Base-by-base conservation (phyloP, 2,797 vertebrate genomes). In the Coracias cyanogaster region DNA sequence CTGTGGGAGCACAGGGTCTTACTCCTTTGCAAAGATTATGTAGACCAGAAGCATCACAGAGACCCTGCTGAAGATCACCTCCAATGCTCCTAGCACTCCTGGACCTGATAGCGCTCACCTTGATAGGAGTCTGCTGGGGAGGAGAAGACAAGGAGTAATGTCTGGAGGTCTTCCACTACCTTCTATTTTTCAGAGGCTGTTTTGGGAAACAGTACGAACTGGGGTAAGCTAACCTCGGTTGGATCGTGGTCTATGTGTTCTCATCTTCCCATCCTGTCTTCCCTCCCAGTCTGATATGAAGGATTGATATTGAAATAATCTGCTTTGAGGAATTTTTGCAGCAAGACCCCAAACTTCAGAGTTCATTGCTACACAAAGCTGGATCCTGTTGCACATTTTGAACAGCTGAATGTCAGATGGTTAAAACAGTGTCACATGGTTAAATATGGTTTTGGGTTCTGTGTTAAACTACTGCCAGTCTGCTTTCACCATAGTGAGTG, bases 401-500 rank as follows among this genome's bases (percentile, higher is more conserved):
- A 82, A 76, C 62, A 60, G 39, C 31, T 73, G 33, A 83, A 15
- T 43, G 43, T 92, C 35, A 61, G 61, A 62, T 54, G 29, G 45
- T 60, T 84, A 64, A 84, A 92, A 39, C 16, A 43, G 25, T 10
- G 4, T 85, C 64, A 87, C 64, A 86, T 41, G 19, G 65, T 84
- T 88, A 91, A 91, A 78, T 93, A 92, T 26, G 37, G 8, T 37
- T 14, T 92, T 74, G 46, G 24, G n/a, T 88, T 78, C 9, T 12
- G 31, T 67, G 78, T 87, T 78, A 89, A 86, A 45, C 6, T 64
- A 55, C 52, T 86, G 51, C 35, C 31, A 45, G 26, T 43, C 58
- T 95, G n/a, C 57, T 91, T 89, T 78, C 82, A 79, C 72, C 14
- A 0, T 26, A 76, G 9, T 7, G 9, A 86, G 8, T 2, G 0